These are phyloP conservation scores for Rutpela maculata DNA, from an alignment of 2,888 invertebrate species.

Conservation along the genomic window DNA sequence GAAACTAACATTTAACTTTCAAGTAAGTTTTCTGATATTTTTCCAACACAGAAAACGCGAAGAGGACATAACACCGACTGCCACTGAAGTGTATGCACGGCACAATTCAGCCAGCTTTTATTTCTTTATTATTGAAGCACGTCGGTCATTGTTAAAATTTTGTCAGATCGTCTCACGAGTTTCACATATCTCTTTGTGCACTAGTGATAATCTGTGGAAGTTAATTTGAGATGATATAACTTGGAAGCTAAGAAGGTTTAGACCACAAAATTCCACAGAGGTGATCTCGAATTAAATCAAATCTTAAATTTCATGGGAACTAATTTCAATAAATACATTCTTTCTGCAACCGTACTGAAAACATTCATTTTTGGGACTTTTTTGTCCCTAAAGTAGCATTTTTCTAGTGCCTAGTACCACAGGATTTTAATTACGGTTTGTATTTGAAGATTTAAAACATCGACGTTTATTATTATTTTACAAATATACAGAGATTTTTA, in stretches of 20 bases:
- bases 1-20: slow-evolving; percentile 1
- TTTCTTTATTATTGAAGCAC: slow-evolving; percentile 13
- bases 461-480: too few relatives aligned
- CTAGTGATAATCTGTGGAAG: not conserved
- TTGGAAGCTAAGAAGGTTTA: not conserved
- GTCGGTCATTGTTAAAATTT: slow-evolving; percentile 27
- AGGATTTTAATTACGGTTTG: too few relatives aligned
- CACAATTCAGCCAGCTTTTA: not conserved
- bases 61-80: not conserved
- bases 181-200: not conserved
- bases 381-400: too few relatives aligned
- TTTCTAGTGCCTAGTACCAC: too few relatives aligned
- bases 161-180: slow-evolving; percentile 18
- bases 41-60: not conserved
- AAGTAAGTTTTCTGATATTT: slow-evolving; percentile 9
- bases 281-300: too few relatives aligned
- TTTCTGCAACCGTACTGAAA: too few relatives aligned
- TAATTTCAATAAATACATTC: too few relatives aligned
- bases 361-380: too few relatives aligned
- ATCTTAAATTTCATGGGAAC: too few relatives aligned
- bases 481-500: too few relatives aligned
- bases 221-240: not conserved
- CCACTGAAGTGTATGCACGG: slow-evolving; percentile 7
- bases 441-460: too few relatives aligned
- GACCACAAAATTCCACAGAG: not conserved